These are phyloP conservation scores for Eupeodes latifasciatus DNA, from an alignment of 2,888 invertebrate genomes.

Conservation along the genomic window DNA sequence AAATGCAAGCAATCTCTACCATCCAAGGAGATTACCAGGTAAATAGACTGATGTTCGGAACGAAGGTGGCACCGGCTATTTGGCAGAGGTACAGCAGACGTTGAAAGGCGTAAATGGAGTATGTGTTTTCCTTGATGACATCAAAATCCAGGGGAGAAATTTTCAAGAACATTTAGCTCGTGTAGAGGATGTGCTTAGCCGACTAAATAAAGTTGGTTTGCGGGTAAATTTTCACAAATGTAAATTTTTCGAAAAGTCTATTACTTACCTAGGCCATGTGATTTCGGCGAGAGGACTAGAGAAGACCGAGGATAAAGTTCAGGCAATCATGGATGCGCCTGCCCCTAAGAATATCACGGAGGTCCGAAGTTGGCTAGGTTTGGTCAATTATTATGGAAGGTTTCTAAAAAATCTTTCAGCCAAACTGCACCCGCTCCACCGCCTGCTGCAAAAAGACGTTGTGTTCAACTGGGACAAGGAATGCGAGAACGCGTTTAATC, in stretches of 20 bases:
- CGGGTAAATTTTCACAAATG: slow-evolving; percentile 77
- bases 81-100: slow-evolving; percentile 44
- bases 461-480: slow-evolving; percentile 78
- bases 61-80: slow-evolving; percentile 48
- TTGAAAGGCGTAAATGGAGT: slow-evolving; percentile 26
- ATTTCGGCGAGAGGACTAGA: slow-evolving; percentile 78
- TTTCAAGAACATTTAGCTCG: slow-evolving; percentile 25
- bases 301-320: slow-evolving; percentile 77
- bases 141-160: slow-evolving; percentile 35
- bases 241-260: slow-evolving; percentile 76
- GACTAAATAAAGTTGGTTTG: slow-evolving; percentile 62
- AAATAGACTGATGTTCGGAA: slow-evolving; percentile 42
- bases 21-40: slow-evolving; percentile 32
- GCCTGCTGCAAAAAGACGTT: slow-evolving; percentile 37
- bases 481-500: slow-evolving; percentile 74
- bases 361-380: slow-evolving; percentile 53
- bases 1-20: slow-evolving; percentile 42
- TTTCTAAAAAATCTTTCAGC: slow-evolving; percentile 42
- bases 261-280: slow-evolving; percentile 78
- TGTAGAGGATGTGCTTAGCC: slow-evolving; percentile 15
- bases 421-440: slow-evolving; percentile 42
- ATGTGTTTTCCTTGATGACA: slow-evolving; percentile 43
- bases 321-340: slow-evolving; percentile 77
- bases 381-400: slow-evolving; percentile 52
- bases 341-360: slow-evolving; percentile 73